Evolutionary conservation across 2,888 invertebrate species (phyloP), one percentile per base, ranked within the genome.

Genomic region (Leucoptera coffeella): DNA sequence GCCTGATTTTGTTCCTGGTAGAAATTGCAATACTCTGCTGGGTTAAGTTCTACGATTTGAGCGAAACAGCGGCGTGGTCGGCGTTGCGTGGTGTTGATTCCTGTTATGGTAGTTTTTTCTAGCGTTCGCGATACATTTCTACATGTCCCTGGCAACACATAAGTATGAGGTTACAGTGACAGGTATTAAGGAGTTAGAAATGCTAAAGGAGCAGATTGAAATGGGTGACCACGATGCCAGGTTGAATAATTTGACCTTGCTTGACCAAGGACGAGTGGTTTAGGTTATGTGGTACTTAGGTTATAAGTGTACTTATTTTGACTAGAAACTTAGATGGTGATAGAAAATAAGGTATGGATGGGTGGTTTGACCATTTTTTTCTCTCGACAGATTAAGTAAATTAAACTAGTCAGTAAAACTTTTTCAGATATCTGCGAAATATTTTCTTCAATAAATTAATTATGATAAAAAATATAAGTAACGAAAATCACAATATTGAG

Each of bases 11-110:
- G 23, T 97, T 97, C 57, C 75, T 97, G 13, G 79, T 91, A 26
- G 96, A 97, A 67, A 93, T 97, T 37, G 94, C 92, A 4, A 88
- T 97, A 36, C 74, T 99, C 2, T 94, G 94, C 54, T 97, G 95
- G 92, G 90, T 99, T 4, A 96, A 96, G 50, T 97, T 99, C 61
- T 88, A 87, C 45, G 86, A 87, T 40, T 71, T 87, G 27, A 86
- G 87, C 34, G 65, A 76, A 32, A 79, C 80, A 7, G 89, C 91
- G 0, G 93, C 93, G 0, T 88, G 88, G 79, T 86, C 87, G 3
- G 89, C 85, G 0, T n/a, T 91, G 93, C 32, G 83, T 92, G 7
- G 85, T 97, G 26, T 78, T 96, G 15, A 83, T 96, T 43, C 97
- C 97, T 0, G 91, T 95, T 6, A 77, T 95, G 47, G 77, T 95